A percentile compares a stretch with the other conserved stretches of the same genome.
Conservation (phyloP, 1,140 invertebrate species). For the Cydia splendana region DNA sequence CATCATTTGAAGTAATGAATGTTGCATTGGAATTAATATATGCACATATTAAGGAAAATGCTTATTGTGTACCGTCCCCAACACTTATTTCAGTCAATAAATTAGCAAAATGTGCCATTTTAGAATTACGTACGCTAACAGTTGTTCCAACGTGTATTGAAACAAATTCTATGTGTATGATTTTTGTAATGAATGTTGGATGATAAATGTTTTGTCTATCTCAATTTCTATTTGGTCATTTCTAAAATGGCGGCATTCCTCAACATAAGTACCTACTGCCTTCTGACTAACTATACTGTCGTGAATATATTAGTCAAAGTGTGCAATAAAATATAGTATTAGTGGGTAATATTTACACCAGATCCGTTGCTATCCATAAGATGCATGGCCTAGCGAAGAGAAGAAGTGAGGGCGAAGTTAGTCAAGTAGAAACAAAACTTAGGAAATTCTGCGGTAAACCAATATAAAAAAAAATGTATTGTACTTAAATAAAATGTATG, state of each 20-base stretch:
- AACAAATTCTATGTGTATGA: too few species aligned
- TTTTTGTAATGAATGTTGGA: slow-evolving; percentile 32
- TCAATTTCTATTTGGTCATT: slow-evolving; percentile 38
- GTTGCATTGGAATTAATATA: neutral
- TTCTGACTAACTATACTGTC: slow-evolving; percentile 7
- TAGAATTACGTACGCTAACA: neutral
- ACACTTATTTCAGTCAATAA: slow-evolving; percentile 43
- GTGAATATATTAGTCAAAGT: slow-evolving; percentile 52
- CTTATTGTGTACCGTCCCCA: slow-evolving; percentile 30
- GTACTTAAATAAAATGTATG: slow-evolving; percentile 32
- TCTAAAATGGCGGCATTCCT: slow-evolving; percentile 6
- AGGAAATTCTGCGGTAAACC: neutral
- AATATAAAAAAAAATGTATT: slow-evolving; percentile 22
- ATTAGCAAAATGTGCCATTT: slow-evolving; percentile 33
- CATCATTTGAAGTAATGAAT: neutral
- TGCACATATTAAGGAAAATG: slow-evolving; percentile 30
- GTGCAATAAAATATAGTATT: slow-evolving; percentile 72
- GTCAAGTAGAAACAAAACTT: slow-evolving; percentile 43
- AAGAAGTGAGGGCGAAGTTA: slow-evolving; percentile 72
- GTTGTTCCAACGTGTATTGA: neutral
- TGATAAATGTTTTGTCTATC: slow-evolving; percentile 38
- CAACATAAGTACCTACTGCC: slow-evolving; percentile 2
- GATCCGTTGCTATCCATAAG: slow-evolving; percentile 92
- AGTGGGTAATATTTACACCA: slow-evolving; percentile 87
- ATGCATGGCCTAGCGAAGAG: slow-evolving; percentile 88